A percentile compares a stretch with the other conserved stretches of the same genome.
These are phyloP conservation scores for Thalassaphorura encarpata DNA, from an alignment of 1,140 invertebrate genomes.

Conservation along the genomic window DNA sequence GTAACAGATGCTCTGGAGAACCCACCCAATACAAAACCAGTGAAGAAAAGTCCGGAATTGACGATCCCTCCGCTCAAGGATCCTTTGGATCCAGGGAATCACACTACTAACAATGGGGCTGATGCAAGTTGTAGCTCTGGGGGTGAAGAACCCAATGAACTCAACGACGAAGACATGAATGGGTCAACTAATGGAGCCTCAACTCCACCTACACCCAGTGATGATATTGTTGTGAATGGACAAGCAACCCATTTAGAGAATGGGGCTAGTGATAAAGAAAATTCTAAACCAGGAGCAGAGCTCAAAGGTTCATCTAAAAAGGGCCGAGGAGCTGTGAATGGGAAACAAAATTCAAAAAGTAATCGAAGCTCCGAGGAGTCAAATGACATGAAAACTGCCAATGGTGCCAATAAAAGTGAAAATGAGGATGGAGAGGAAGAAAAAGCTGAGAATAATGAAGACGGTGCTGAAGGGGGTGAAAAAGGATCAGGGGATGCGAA, in stretches of 20 bases:
- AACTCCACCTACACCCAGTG: neutral
- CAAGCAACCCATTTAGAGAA: too few relatives aligned
- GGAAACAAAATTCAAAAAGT: neutral
- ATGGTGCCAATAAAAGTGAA: constrained; percentile 12
- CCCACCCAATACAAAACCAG: constrained; percentile 2
- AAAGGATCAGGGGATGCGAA: constrained; percentile 36
- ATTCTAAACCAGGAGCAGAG: constrained; percentile 4
- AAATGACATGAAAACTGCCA: constrained; percentile 14
- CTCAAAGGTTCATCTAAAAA: constrained; percentile 3
- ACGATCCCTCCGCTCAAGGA: neutral
- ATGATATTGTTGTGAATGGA: too few relatives aligned
- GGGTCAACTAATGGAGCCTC: constrained; percentile 4
- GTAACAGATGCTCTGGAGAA: constrained; percentile 20
- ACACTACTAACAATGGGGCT: neutral
- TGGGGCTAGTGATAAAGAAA: constrained; percentile 10
- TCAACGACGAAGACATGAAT: neutral
- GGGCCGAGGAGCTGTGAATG: constrained; percentile 1
- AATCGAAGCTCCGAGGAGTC: constrained; percentile 13
- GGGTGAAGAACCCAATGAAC: neutral
- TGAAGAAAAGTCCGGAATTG: constrained; percentile 3
- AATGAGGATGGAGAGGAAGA: constrained; percentile 27
- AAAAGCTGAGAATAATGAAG: constrained; percentile 44
- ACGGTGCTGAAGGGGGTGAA: constrained; percentile 44
- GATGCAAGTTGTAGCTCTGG: neutral
- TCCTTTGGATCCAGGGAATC: neutral